phyloP scores from a whole-genome alignment of 1,140 invertebrate genomes.

The Macrocentrus cingulum region DNA sequence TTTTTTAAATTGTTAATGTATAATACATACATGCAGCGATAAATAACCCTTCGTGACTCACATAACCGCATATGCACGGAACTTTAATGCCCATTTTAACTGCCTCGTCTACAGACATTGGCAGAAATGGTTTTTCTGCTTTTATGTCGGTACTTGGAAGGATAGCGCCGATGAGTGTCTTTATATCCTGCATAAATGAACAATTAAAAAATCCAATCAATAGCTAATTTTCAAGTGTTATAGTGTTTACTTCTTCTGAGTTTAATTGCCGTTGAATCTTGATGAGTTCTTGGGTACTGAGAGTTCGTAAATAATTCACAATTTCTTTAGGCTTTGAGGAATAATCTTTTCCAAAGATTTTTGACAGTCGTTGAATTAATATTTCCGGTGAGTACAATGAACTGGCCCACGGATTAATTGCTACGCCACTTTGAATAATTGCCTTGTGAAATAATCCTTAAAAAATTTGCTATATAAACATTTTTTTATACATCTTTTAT shows the following conservation, averaged over 20 bases:
- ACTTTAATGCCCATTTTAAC: constrained; percentile 57
- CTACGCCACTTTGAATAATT: constrained; percentile 64
- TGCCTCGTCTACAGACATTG: constrained; percentile 41
- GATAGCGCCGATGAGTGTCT: constrained; percentile 29
- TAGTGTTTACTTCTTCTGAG: background rate
- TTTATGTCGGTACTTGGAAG: constrained; percentile 39
- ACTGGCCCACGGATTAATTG: constrained; percentile 51
- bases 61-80: constrained; percentile 66
- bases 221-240: no score
- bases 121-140: constrained; percentile 50
- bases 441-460: constrained; percentile 65
- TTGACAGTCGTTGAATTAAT: constrained; percentile 49
- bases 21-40: constrained; percentile 40
- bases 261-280: background rate
- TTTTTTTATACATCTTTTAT: no score
- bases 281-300: constrained; percentile 21
- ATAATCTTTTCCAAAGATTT: constrained; percentile 51
- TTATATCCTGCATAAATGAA: constrained; percentile 31
- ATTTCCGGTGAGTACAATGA: constrained; percentile 34
- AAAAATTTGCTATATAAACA: no score
- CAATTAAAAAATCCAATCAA: background rate
- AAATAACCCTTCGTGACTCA: constrained; percentile 61
- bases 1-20: no score
- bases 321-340: constrained; percentile 42
- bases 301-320: no score